Conservation (phyloP, 2,888 invertebrate genomes). For the Euspilapteryx auroguttella region DNA sequence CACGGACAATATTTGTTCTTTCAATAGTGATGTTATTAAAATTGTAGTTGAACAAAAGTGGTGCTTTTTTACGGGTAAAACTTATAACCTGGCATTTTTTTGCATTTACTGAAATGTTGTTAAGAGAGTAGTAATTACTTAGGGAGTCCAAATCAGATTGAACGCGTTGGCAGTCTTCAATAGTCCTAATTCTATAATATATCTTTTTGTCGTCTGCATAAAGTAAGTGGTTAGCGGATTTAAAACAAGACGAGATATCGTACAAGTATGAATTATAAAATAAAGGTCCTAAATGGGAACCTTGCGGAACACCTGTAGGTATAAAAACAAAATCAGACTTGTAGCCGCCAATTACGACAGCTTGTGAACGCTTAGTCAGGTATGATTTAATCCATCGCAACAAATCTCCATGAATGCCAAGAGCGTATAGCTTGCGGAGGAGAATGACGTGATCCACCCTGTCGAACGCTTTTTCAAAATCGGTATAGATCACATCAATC, state of each 20-base stretch:
- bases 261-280: conserved; percentile 1
- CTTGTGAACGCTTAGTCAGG: not conserved
- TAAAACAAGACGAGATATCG: not conserved
- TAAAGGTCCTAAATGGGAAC: not conserved
- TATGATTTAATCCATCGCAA: conserved; percentile 1
- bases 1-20: not conserved
- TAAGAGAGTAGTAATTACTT: not conserved
- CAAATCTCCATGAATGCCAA: conserved; percentile 1
- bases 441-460: not conserved
- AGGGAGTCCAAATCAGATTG: not conserved
- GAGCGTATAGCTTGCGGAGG: not conserved
- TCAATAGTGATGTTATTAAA: not conserved
- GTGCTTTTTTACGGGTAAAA: no score
- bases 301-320: conserved; percentile 1
- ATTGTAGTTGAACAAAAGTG: not conserved
- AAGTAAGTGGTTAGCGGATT: not conserved
- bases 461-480: no score
- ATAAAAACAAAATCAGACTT: not conserved
- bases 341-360: not conserved
- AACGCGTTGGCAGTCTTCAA: no score
- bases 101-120: not conserved
- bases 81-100: conserved; percentile 1
- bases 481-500: no score
- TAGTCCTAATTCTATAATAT: no score
- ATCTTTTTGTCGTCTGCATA: conserved; percentile 2